Evolutionary conservation across 2,797 vertebrate species (phyloP).

Genomic region (Phataginus tricuspis): DNA sequence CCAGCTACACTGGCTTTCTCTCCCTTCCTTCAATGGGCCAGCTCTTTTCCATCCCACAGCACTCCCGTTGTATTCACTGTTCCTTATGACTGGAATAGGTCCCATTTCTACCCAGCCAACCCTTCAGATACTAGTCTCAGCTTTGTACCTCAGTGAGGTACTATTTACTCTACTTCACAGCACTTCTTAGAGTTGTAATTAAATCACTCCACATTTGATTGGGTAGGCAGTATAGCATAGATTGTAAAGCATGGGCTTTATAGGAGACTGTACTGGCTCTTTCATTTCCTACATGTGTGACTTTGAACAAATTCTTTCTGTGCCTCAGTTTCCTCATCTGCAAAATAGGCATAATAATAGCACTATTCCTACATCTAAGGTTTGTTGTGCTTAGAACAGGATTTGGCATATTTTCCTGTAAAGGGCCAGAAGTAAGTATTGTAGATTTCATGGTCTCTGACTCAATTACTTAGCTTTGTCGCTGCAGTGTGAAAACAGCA

Average conservation of each 20-base stretch:
- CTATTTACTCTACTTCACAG: no score
- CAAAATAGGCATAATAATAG: neutral
- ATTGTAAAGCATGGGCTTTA: neutral
- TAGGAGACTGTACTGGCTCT: neutral
- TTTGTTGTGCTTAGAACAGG: neutral
- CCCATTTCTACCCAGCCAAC: neutral
- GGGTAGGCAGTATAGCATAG: neutral
- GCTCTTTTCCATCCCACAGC: neutral
- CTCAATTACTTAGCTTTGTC: neutral
- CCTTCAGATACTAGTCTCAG: neutral
- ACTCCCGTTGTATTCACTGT: neutral
- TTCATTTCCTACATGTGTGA: neutral
- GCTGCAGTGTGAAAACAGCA: neutral
- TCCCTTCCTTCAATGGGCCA: neutral
- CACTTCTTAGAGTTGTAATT: neutral
- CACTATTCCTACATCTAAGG: neutral
- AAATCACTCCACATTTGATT: neutral
- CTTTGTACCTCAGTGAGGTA: neutral
- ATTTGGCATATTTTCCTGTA: neutral
- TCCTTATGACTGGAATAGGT: neutral
- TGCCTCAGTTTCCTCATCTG: neutral
- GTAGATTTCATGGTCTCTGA: neutral
- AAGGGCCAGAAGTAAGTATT: neutral
- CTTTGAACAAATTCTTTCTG: neutral
- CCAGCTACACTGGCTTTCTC: neutral